Conservation (phyloP, 2,888 invertebrate genomes). For the Lycia hirtaria region DNA sequence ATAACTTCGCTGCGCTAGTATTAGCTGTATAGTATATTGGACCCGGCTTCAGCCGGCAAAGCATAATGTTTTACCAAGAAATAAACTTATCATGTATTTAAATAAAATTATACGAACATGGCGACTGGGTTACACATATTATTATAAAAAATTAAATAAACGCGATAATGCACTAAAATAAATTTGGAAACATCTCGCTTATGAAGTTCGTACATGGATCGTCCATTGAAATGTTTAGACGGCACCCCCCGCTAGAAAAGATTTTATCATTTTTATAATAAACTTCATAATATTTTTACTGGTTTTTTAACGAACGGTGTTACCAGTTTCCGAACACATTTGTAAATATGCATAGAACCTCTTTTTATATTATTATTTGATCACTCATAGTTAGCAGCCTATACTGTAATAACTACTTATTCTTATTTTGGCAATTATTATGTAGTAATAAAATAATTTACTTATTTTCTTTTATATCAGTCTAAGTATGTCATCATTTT, state of each 20-base stretch:
- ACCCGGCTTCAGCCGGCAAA: slow-evolving; percentile 16
- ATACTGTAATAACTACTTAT: slow-evolving; percentile 41
- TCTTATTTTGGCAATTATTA: slow-evolving; percentile 64
- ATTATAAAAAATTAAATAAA: slow-evolving; percentile 54
- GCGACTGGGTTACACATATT: slow-evolving; percentile 53
- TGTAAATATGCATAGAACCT: slow-evolving; percentile 72
- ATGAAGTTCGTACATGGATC: slow-evolving; percentile 48
- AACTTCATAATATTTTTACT: slow-evolving; percentile 47
- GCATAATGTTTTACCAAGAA: slow-evolving; percentile 49
- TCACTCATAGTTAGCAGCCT: slow-evolving; percentile 57
- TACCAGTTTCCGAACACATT: slow-evolving; percentile 62
- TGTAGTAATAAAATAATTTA: slow-evolving; percentile 56
- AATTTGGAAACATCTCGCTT: slow-evolving; percentile 52
- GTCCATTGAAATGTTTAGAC: slow-evolving; percentile 37
- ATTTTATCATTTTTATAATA: slow-evolving; percentile 22
- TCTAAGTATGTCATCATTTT: slow-evolving; percentile 47
- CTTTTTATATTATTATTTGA: slow-evolving; percentile 65
- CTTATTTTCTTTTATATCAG: slow-evolving; percentile 31
- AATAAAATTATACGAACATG: slow-evolving; percentile 52
- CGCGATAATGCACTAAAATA: slow-evolving; percentile 55
- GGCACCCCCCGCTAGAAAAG: slow-evolving; percentile 27
- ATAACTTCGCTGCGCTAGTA: slow-evolving; percentile 65
- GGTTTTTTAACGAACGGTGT: slow-evolving; percentile 63
- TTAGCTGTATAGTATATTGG: slow-evolving; percentile 42
- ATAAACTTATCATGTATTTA: slow-evolving; percentile 41